Conservation (phyloP, 2,797 vertebrate species). For the Naso thynnoides region DNA sequence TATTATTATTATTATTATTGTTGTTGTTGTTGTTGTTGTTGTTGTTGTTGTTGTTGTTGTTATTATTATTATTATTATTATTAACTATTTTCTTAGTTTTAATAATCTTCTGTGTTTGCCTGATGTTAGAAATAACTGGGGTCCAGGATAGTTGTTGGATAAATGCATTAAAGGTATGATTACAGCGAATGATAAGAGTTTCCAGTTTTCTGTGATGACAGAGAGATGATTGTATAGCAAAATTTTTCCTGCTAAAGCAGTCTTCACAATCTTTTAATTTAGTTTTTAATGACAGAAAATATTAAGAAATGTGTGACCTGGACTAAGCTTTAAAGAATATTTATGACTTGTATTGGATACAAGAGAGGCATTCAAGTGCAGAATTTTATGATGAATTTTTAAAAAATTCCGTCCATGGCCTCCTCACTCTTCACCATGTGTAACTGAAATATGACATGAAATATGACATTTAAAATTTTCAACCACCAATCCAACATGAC, state of each 20-base stretch:
- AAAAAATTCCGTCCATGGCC: neutral
- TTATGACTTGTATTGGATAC: neutral
- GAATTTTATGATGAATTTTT: too few relatives aligned
- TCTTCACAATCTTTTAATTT: too few relatives aligned
- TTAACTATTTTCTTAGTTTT: neutral
- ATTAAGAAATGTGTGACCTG: neutral
- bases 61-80: too few relatives aligned
- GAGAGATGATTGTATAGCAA: too few relatives aligned
- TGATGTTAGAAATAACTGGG: neutral
- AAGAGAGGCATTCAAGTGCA: neutral
- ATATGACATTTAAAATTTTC: neutral
- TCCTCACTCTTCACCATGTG: neutral
- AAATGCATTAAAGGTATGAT: neutral
- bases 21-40: too few relatives aligned
- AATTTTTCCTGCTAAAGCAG: too few relatives aligned
- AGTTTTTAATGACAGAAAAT: neutral
- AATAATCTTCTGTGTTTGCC: neutral
- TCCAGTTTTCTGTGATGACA: too few relatives aligned
- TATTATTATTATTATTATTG: too few relatives aligned
- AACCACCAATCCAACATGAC: neutral
- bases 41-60: too few relatives aligned
- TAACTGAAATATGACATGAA: neutral
- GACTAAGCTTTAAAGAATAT: neutral
- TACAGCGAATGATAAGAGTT: too few relatives aligned
- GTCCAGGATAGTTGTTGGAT: neutral